Evolutionary conservation across 2,113 vertebrate species (phyloP).

Genomic region (Axis porcinus): DNA sequence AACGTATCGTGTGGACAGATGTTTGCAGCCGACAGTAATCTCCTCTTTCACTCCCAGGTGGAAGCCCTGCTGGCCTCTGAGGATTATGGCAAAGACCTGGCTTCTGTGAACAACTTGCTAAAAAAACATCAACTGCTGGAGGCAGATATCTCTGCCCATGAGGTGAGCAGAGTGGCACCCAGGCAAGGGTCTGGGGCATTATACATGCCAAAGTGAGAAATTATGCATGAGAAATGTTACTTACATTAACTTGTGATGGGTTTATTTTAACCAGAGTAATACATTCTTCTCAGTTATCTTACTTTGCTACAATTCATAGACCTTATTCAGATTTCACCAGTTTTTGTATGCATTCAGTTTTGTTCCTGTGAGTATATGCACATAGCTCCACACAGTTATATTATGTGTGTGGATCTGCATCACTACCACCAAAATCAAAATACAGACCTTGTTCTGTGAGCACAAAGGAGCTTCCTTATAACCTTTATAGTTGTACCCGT

Average conservation of each 20-base stretch:
- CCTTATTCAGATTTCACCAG: neutral
- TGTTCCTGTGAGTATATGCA: neutral
- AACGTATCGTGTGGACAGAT: neutral
- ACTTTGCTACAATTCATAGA: too few species aligned
- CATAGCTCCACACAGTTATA: neutral
- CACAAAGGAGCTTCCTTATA: neutral
- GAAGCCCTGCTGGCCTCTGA: conserved; percentile 98
- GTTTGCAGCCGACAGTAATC: neutral
- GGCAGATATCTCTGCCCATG: conserved; percentile 97
- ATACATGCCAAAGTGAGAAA: neutral
- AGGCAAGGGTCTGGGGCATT: neutral
- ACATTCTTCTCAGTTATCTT: neutral
- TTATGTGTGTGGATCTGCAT: neutral
- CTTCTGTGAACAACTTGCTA: conserved; percentile 97
- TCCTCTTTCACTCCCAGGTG: conserved; percentile 81
- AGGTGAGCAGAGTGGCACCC: conserved; percentile 78
- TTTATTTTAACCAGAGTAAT: neutral
- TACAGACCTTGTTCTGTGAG: neutral
- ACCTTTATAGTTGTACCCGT: neutral
- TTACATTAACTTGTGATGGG: neutral
- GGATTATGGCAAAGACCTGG: conserved; percentile 98
- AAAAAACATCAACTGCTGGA: conserved; percentile 98
- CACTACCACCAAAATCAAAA: neutral
- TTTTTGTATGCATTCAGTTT: neutral
- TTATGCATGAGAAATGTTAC: neutral